Conservation (phyloP, 1,140 invertebrate species). For the Matsumurasca onukii region DNA sequence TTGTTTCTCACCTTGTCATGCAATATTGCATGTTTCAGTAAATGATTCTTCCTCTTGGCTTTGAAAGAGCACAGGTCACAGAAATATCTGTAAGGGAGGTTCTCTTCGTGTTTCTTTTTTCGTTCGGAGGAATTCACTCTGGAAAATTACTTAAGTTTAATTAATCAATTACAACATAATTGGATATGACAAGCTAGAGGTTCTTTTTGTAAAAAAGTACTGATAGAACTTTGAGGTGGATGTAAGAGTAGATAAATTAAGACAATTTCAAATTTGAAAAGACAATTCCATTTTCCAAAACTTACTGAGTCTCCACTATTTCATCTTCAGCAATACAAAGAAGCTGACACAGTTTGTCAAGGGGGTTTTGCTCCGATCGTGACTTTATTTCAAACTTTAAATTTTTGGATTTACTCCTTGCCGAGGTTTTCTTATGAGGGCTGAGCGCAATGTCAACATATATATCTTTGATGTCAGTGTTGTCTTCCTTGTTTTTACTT, state of each 20-base stretch:
- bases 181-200: too few species aligned
- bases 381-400: background rate
- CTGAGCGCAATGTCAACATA: constrained; percentile 16
- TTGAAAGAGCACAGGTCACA: constrained; percentile 29
- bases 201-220: too few species aligned
- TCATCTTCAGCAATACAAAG: constrained; percentile 29
- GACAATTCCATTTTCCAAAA: too few species aligned
- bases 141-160: too few species aligned
- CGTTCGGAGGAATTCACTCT: background rate
- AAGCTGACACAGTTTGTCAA: constrained; percentile 30
- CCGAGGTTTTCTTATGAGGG: background rate
- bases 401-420: background rate
- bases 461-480: background rate
- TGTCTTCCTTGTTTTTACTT: background rate
- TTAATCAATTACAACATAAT: too few species aligned
- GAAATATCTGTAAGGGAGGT: constrained; percentile 28
- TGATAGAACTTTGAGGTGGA: too few species aligned
- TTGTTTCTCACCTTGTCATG: too few species aligned
- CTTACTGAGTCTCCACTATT: background rate
- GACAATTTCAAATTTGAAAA: too few species aligned
- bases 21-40: constrained; percentile 25
- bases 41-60: constrained; percentile 27
- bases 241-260: too few species aligned
- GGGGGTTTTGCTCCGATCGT: constrained; percentile 16
- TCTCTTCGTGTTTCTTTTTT: constrained; percentile 19